Percentiles rank a stretch among this genome's conserved stretches.
These are phyloP conservation scores for Indri indri DNA, from an alignment of 2,113 vertebrate species.

Conservation along the genomic window DNA sequence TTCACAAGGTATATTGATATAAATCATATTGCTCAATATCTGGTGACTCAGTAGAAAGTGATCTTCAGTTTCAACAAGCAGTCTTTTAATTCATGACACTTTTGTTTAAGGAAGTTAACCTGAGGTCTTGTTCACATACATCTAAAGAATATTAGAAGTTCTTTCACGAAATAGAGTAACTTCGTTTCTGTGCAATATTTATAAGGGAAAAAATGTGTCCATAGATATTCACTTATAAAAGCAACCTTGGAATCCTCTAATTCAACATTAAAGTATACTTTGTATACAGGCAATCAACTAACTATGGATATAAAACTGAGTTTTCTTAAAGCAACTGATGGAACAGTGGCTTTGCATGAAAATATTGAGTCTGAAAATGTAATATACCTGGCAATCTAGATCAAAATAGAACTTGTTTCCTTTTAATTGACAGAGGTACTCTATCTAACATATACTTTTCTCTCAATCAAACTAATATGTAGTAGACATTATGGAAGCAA, in stretches of 20 bases:
- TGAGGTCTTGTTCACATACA: constrained; percentile 16
- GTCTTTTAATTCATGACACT: neutral
- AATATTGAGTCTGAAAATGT: neutral
- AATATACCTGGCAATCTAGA: neutral
- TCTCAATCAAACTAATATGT: neutral
- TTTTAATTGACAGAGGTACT: neutral
- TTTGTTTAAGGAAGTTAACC: constrained; percentile 29
- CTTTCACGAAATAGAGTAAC: neutral
- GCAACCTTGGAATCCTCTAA: neutral
- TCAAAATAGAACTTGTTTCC: neutral
- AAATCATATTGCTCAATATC: constrained; percentile 32
- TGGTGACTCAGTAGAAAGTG: constrained; percentile 61
- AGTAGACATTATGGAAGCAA: neutral
- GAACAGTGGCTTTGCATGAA: neutral
- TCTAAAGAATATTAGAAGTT: neutral
- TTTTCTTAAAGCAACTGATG: neutral
- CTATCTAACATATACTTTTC: neutral
- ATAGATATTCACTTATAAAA: neutral
- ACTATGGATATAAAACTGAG: neutral
- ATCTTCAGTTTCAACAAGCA: constrained; percentile 48
- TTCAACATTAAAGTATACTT: neutral
- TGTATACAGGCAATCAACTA: neutral
- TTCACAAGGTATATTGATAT: constrained; percentile 29
- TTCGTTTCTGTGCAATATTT: neutral
- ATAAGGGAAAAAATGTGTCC: neutral